Conservation (phyloP, 2,888 invertebrate genomes). For the Hartigia nigra region DNA sequence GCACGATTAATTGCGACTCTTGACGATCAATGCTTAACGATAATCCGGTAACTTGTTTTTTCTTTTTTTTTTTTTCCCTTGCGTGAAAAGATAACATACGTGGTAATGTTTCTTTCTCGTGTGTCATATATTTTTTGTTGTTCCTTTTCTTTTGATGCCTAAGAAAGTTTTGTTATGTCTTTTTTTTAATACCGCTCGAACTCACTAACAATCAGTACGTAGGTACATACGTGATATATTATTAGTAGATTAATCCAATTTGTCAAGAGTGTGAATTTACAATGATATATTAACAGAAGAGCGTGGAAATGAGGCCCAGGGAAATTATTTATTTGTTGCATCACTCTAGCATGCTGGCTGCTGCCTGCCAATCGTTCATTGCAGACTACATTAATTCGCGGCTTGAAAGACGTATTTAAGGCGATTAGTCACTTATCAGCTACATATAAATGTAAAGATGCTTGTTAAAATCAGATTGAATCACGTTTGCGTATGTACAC, state of each 20-base stretch:
- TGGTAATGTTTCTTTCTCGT: neutral
- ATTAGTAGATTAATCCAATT: constrained; percentile 37
- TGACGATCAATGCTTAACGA: neutral
- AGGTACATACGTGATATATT: constrained; percentile 32
- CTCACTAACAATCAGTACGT: constrained; percentile 35
- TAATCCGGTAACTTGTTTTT: neutral
- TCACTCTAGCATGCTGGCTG: constrained; percentile 64
- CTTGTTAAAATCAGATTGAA: constrained; percentile 37
- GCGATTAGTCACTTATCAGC: neutral
- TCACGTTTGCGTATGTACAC: constrained; percentile 23
- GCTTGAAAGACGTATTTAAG: constrained; percentile 29
- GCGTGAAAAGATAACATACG: neutral
- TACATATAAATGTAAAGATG: constrained; percentile 38
- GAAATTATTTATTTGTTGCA: constrained; percentile 58
- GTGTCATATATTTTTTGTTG: neutral
- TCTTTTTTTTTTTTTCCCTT: neutral
- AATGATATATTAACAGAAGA: constrained; percentile 7
- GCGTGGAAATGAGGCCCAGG: constrained; percentile 29
- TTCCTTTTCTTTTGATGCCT: neutral
- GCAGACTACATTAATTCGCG: constrained; percentile 42
- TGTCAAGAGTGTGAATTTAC: constrained; percentile 1
- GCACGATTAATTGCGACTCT: neutral
- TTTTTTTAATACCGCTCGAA: constrained; percentile 30
- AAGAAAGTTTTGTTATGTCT: constrained; percentile 22
- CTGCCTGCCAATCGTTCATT: constrained; percentile 59